phyloP scores from a whole-genome alignment of 35 echinoderm and acorn worm genomes.

The Eucidaris tribuloides region DNA sequence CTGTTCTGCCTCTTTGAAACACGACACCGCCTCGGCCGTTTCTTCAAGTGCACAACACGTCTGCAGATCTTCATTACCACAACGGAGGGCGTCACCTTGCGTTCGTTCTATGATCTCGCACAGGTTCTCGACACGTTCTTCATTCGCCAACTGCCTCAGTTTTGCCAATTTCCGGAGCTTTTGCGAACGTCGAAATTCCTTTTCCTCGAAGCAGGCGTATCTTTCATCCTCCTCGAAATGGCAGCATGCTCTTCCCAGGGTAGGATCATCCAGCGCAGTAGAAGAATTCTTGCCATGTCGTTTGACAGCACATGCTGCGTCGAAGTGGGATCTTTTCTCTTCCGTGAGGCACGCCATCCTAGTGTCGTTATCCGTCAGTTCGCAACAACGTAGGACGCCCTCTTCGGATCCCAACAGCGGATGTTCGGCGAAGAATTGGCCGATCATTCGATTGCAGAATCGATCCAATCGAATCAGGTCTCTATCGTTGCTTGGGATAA shows the following conservation, averaged over 20 bases:
- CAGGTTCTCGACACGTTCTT: not conserved
- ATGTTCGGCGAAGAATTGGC: not conserved
- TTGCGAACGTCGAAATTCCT: not conserved
- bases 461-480: not conserved
- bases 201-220: not conserved
- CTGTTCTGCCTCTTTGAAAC: not conserved
- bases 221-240: not conserved
- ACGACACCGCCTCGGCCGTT: not conserved
- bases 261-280: not conserved
- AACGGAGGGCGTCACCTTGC: no score
- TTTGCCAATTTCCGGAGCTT: not conserved
- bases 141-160: not conserved
- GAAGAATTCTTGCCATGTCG: not conserved
- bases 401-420: not conserved
- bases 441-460: not conserved
- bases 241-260: not conserved
- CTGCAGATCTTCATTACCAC: not conserved
- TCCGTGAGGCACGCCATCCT: not conserved
- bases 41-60: not conserved
- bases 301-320: not conserved
- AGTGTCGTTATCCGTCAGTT: not conserved
- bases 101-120: not conserved
- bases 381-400: constrained; percentile 2
- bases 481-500: not conserved
- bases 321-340: not conserved